Conservation (phyloP, 2,113 vertebrate genomes). For the Mus pahari region DNA sequence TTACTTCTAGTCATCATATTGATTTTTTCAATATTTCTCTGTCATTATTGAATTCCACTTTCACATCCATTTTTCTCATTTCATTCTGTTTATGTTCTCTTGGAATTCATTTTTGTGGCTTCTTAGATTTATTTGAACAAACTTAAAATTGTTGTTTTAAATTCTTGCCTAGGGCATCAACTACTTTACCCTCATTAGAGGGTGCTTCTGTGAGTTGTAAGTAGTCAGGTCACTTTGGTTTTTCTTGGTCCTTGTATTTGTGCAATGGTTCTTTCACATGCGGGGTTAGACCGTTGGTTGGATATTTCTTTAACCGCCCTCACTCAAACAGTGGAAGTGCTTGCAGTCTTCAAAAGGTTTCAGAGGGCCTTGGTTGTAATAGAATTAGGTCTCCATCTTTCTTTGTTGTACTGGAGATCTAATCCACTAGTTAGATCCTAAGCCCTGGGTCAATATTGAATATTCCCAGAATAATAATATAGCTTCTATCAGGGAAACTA, state of each 20-base stretch:
- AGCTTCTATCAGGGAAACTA: background rate
- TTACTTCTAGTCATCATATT: background rate
- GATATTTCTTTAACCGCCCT: background rate
- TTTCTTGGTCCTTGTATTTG: background rate
- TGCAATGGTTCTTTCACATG: background rate
- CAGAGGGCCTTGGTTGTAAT: too few relatives aligned
- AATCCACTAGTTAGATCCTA: background rate
- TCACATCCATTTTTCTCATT: background rate
- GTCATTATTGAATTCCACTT: background rate
- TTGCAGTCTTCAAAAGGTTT: background rate
- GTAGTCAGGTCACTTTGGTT: background rate
- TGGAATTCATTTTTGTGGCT: too few relatives aligned
- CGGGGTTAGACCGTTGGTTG: background rate
- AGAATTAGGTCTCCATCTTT: background rate
- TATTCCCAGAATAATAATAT: too few relatives aligned
- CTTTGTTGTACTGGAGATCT: background rate
- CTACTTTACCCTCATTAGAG: background rate
- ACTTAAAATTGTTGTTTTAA: background rate
- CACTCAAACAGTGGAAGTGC: background rate
- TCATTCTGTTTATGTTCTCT: background rate
- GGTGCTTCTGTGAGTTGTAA: background rate
- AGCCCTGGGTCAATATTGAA: background rate
- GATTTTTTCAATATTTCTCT: background rate
- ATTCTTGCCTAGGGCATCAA: too few relatives aligned
- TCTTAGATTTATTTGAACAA: background rate